Evolutionary conservation across 2,797 vertebrate species (phyloP).

Genomic region (Urophycis tenuis): DNA sequence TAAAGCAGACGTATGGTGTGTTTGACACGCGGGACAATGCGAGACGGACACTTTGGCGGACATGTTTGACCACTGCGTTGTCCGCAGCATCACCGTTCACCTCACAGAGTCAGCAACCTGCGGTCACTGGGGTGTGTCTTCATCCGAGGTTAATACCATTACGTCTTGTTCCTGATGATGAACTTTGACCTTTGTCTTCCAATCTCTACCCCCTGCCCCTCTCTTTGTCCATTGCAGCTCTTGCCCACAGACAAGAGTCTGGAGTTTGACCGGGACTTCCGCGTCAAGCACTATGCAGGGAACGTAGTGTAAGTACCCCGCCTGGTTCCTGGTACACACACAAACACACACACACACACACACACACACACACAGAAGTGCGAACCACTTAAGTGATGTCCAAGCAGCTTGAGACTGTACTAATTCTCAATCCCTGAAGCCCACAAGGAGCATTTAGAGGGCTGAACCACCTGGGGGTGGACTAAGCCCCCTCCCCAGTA

Average conservation of each 20-base stretch:
- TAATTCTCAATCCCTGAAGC: slow-evolving; percentile 8
- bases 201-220: not conserved
- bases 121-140: not conserved
- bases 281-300: slow-evolving; percentile 92
- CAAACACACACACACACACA: slow-evolving; percentile 3
- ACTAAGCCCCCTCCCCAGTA: slow-evolving; percentile 35
- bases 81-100: too few species aligned
- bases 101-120: too few species aligned
- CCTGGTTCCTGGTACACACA: not conserved
- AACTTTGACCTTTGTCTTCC: slow-evolving; percentile 2
- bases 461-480: slow-evolving; percentile 40
- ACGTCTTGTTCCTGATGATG: not conserved
- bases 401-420: not conserved
- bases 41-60: too few species aligned
- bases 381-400: not conserved
- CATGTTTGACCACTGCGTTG: too few species aligned
- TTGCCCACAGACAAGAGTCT: slow-evolving; percentile 88
- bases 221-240: slow-evolving; percentile 68
- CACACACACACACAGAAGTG: not conserved
- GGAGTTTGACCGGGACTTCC: slow-evolving; percentile 96
- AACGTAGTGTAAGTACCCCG: slow-evolving; percentile 85
- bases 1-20: too few species aligned
- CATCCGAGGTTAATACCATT: not conserved
- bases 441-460: slow-evolving; percentile 25
- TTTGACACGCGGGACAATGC: too few species aligned